Evolutionary conservation across 1,140 invertebrate species (phyloP).

Genomic region (Ips nitidus): DNA sequence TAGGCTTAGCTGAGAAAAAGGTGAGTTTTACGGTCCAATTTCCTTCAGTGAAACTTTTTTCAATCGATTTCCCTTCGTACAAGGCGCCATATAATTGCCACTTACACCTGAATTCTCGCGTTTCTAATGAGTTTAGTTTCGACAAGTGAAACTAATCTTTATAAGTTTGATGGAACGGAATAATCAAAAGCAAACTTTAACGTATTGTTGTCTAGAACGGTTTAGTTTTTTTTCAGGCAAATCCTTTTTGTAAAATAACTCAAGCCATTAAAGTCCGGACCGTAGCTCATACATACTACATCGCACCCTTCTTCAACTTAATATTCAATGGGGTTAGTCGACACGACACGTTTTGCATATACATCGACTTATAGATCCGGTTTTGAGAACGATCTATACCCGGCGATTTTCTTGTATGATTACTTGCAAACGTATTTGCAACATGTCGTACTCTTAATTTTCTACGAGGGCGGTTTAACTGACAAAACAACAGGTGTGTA

Average conservation of each 20-base stretch:
- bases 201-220: slow-evolving; percentile 2
- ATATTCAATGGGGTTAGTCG: slow-evolving; percentile 30
- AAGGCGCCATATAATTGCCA: not conserved
- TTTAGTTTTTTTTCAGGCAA: slow-evolving; percentile 25
- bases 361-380: slow-evolving; percentile 31
- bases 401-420: slow-evolving; percentile 30
- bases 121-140: slow-evolving; percentile 2
- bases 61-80: not conserved
- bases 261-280: slow-evolving; percentile 23
- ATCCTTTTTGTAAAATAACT: slow-evolving; percentile 26
- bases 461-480: not conserved
- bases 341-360: slow-evolving; percentile 33
- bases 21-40: too few relatives aligned
- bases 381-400: slow-evolving; percentile 28
- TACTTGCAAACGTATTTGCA: slow-evolving; percentile 27
- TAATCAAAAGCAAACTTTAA: not conserved
- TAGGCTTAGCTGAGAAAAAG: too few relatives aligned
- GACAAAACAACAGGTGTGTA: not conserved
- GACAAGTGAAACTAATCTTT: slow-evolving; percentile 5
- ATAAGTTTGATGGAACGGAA: not conserved
- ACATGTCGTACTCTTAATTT: slow-evolving; percentile 10
- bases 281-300: slow-evolving; percentile 29
- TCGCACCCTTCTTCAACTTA: slow-evolving; percentile 25
- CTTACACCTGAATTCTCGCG: not conserved
- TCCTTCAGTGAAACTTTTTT: too few relatives aligned